Evolutionary conservation across 2,797 vertebrate species (phyloP), one percentile per base, ranked within the genome.

Genomic region (Sebastes goodei): DNA sequence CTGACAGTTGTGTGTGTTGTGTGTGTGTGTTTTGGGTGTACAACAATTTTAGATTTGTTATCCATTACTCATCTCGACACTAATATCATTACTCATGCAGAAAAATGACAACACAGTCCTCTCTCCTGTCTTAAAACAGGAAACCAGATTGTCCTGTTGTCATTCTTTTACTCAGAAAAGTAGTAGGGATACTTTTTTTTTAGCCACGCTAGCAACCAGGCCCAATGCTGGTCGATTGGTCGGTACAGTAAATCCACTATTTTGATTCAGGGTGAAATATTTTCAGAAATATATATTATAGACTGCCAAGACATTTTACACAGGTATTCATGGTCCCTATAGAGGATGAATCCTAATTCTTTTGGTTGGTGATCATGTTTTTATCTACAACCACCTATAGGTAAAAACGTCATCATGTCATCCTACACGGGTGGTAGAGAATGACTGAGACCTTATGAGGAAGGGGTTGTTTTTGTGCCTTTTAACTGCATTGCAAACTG

Each of bases 1-100:
- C 35, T 55, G 76, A 78, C 77, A 65, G 61, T 27, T 42, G 21
- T 69, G n/a, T 55, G n/a, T 80, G 38, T 42, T 42, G 17, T 74
- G 35, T 27, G 35, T 27, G 53, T 38, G 68, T 61, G 32, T 20
- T 62, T 21, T 11, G 20, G 49, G 46, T 2, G 10, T 25, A 12
- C 30, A 74, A 49, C 23, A 2, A 62, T 49, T 74, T 82, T 49
- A 35, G 20, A 70, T 67, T 55, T 84, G 49, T 80, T 64, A 7
- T 49, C 21, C 46, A 63, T 30, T 23, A 15, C 49, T 72, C 55
- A 59, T 53, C 9, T 76, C 20, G 6, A 12, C 17, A 32, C 38
- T 17, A 49, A 49, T 49, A 17, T 49, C 42, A 49, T 57, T 56
- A 62, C 12, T 65, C 52, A 84, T 55, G 29, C 38, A 35, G 27